Conservation (phyloP, 2,888 invertebrate species). For the Myopa testacea region DNA sequence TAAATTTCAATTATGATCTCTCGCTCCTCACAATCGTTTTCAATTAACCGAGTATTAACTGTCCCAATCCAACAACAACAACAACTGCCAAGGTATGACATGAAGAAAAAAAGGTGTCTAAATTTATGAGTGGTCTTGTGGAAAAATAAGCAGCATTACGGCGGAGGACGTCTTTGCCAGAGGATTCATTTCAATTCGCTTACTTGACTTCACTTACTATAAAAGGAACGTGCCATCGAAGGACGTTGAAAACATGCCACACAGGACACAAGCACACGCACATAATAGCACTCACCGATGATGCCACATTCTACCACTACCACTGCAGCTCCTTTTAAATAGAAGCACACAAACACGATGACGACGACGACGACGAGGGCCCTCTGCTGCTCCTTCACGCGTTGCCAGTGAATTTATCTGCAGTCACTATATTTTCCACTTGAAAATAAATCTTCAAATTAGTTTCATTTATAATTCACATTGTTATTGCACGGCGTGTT, state of each 20-base stretch:
- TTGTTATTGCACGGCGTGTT: constrained; percentile 37
- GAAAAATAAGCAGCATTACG: constrained; percentile 24
- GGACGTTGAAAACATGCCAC: constrained; percentile 30
- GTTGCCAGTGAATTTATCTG: constrained; percentile 34
- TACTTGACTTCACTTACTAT: constrained; percentile 9
- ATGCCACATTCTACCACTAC: background rate
- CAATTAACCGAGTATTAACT: constrained; percentile 21
- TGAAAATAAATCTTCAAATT: constrained; percentile 41
- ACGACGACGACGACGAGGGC: background rate
- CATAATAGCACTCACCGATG: constrained; percentile 8
- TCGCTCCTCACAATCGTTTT: constrained; percentile 16
- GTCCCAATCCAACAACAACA: background rate
- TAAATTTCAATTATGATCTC: constrained; percentile 28
- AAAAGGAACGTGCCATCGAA: constrained; percentile 24
- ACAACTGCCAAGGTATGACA: background rate
- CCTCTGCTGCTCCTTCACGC: background rate
- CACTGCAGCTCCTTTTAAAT: background rate
- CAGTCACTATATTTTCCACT: constrained; percentile 37
- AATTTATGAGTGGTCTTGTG: constrained; percentile 21
- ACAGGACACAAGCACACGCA: background rate
- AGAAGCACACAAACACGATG: background rate
- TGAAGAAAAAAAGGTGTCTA: background rate
- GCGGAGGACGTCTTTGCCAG: background rate
- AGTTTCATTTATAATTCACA: constrained; percentile 41
- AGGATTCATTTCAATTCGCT: constrained; percentile 32